Evolutionary conservation across 2,113 vertebrate species (phyloP).

Genomic region (Etia nguti): DNA sequence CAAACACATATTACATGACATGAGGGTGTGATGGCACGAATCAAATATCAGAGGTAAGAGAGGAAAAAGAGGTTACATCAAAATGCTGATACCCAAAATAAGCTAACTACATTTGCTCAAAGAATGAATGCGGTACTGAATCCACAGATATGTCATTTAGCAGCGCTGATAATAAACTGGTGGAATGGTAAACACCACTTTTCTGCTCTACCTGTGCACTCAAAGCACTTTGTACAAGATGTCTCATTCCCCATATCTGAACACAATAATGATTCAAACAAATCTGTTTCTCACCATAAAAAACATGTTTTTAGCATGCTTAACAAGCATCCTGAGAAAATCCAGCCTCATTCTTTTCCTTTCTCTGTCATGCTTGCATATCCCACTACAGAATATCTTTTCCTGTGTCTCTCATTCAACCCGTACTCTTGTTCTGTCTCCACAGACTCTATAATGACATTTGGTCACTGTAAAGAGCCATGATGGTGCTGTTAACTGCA

Average conservation of each 20-base stretch:
- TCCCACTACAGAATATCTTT: not conserved
- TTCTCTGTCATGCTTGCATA: not conserved
- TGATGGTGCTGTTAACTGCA: constrained; percentile 51
- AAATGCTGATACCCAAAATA: not conserved
- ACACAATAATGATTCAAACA: not conserved
- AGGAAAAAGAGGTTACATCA: not conserved
- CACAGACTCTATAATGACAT: constrained; percentile 51
- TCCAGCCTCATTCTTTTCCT: not conserved
- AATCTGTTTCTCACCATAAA: not conserved
- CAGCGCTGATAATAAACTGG: not conserved
- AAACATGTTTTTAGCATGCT: not conserved
- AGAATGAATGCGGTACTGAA: not conserved
- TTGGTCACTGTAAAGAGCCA: constrained; percentile 60
- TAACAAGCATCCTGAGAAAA: not conserved
- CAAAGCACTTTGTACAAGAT: not conserved
- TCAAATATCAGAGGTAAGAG: not conserved
- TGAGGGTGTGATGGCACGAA: not conserved
- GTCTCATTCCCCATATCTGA: not conserved
- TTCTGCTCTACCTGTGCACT: not conserved
- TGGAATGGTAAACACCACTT: not conserved
- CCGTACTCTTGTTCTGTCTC: constrained; percentile 8
- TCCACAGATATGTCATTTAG: not conserved
- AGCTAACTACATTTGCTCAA: not conserved
- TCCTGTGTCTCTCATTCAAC: not conserved
- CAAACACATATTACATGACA: not conserved